Evolutionary conservation across 2,888 invertebrate genomes (phyloP).

Genomic region (Malacosoma neustria): DNA sequence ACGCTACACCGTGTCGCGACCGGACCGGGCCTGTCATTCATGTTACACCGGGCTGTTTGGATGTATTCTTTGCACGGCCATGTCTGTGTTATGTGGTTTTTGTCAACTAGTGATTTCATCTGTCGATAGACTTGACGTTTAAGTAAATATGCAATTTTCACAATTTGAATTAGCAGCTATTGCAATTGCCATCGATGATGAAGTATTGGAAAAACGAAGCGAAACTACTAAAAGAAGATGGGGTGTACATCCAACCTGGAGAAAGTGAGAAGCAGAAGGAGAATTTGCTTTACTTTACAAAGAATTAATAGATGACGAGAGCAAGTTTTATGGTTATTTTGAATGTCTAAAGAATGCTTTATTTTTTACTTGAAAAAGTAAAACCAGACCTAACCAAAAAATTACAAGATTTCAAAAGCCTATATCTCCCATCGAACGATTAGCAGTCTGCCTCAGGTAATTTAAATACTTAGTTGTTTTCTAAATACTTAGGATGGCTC

Average conservation of each 20-base stretch:
- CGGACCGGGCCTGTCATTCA: too few relatives aligned
- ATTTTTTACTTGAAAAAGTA: not conserved
- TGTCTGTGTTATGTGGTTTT: too few relatives aligned
- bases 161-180: conserved; percentile 3
- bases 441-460: not conserved
- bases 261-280: conserved; percentile 4
- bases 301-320: not conserved
- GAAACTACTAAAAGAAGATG: conserved; percentile 1
- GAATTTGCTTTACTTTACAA: not conserved
- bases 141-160: conserved; percentile 1
- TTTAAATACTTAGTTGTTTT: too few relatives aligned
- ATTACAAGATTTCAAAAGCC: not conserved
- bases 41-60: too few relatives aligned
- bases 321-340: conserved; percentile 1
- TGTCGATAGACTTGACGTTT: not conserved
- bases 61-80: too few relatives aligned
- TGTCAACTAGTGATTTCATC: too few relatives aligned
- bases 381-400: not conserved
- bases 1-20: too few relatives aligned
- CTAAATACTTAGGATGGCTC: too few relatives aligned
- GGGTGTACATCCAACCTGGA: conserved; percentile 2
- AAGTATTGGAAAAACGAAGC: conserved; percentile 3
- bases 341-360: conserved; percentile 1
- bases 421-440: not conserved
- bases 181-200: conserved; percentile 3